Evolutionary conservation across 1,140 invertebrate genomes (phyloP).

Genomic region (Drosophila melanica): DNA sequence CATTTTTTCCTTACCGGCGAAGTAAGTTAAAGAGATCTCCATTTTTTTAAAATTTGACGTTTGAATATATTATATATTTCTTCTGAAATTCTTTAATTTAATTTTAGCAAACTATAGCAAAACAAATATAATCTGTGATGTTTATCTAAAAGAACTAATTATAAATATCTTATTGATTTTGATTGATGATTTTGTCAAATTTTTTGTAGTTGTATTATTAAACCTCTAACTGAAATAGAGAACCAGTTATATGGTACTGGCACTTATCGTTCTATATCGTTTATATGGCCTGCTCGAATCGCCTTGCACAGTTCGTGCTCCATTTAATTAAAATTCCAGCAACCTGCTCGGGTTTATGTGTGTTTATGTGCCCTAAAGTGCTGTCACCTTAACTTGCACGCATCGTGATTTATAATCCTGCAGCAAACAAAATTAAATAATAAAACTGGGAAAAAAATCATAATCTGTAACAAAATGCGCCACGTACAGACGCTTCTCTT

Average conservation of each 20-base stretch:
- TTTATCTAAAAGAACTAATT: too few relatives aligned
- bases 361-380: conserved; percentile 79
- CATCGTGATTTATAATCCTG: conserved; percentile 74
- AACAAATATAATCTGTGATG: too few relatives aligned
- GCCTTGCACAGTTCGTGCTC: conserved; percentile 30
- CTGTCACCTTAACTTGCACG: conserved; percentile 78
- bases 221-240: too few relatives aligned
- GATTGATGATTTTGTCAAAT: too few relatives aligned
- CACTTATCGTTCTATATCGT: not conserved
- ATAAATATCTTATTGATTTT: too few relatives aligned
- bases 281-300: not conserved
- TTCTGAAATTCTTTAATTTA: too few relatives aligned
- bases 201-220: too few relatives aligned
- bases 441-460: conserved; percentile 58
- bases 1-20: conserved; percentile 30
- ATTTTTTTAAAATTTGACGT: not conserved
- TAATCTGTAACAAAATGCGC: conserved; percentile 65
- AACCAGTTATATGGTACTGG: not conserved
- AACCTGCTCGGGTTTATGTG: conserved; percentile 67
- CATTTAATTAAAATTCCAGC: conserved; percentile 78
- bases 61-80: not conserved
- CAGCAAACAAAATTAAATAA: conserved; percentile 72
- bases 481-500: conserved; percentile 33
- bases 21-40: not conserved
- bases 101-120: too few relatives aligned